Base-by-base conservation (phyloP, 1,140 invertebrate genomes). In the Adoxophyes honmai region DNA sequence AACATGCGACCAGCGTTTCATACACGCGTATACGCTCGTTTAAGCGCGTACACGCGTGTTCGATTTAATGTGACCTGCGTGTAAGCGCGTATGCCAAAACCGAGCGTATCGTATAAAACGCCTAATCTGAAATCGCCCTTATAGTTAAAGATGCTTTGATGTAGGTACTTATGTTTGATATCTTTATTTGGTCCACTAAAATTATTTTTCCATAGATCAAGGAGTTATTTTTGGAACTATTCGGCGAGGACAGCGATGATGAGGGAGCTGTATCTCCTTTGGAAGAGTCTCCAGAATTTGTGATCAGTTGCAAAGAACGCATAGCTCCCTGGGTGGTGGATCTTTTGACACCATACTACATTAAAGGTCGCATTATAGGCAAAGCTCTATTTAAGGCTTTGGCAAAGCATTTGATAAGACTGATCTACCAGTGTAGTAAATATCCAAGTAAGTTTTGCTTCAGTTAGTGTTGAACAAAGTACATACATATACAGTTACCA, bases 241-340 rank as follows among this genome's bases (percentile, higher is more conserved):
- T 90, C 75, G 87, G 87, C 10, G 70, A 75, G 34, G 85, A 89
- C 38, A 81, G 78, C 73, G 86, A 89, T 68, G 87, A 88, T 59
- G 87, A 90, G 66, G 71, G 64, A 48, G 64, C 88, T 5, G 64
- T 89, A 36, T 90, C 88, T 13, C 88, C 88, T 4, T 56, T 88
- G 33, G 80, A 88, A 35, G 86, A 82, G 57, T 83, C 73, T 6
- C 53, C 69, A 36, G 78, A 83, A 1, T 89, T 90, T 73, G 36
- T 83, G 7, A 59, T 71, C 4, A 89, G 88, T 62, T 90, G 88
- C 57, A 85, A 86, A 57, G 81, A 87, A 52, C 71, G 88, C n/a
- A 88, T 88, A 51, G 78, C 86, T 5, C 86, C 86, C 7, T 88
- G 81, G 80, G 73, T 89, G 28, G 75, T 83, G 0, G 78, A 79